Conservation (phyloP, 2,888 invertebrate genomes). For the Nomada flava region DNA sequence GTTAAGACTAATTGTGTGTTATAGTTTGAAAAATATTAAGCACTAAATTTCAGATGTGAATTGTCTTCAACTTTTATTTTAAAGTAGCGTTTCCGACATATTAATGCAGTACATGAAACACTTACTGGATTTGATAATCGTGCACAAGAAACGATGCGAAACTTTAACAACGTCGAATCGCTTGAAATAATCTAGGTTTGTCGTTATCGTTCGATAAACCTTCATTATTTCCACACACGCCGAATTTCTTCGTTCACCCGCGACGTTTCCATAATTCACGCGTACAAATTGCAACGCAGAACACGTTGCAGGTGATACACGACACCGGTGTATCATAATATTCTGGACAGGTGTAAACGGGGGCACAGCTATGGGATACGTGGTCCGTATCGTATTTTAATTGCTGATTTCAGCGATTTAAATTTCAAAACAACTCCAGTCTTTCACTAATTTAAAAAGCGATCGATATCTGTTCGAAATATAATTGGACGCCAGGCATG, state of each 20-base stretch:
- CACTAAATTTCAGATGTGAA: too few species aligned
- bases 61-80: too few species aligned
- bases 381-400: slow-evolving; percentile 15
- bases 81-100: too few species aligned
- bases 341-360: slow-evolving; percentile 33
- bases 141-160: background rate
- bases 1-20: too few species aligned
- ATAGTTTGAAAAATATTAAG: too few species aligned
- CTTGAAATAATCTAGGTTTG: background rate
- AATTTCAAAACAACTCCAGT: slow-evolving; percentile 12
- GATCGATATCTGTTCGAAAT: slow-evolving; percentile 5
- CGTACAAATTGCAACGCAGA: background rate
- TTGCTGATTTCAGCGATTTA: slow-evolving; percentile 30
- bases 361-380: slow-evolving; percentile 3
- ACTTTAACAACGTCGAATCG: background rate
- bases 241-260: background rate
- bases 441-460: background rate
- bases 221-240: background rate
- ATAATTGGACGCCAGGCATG: background rate
- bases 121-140: background rate
- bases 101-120: too few species aligned
- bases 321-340: slow-evolving; percentile 19
- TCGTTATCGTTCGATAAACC: background rate
- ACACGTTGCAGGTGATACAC: slow-evolving; percentile 1
- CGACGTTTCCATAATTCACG: background rate